Evolutionary conservation across 2,797 vertebrate species (phyloP).

Genomic region (Lophius americanus): DNA sequence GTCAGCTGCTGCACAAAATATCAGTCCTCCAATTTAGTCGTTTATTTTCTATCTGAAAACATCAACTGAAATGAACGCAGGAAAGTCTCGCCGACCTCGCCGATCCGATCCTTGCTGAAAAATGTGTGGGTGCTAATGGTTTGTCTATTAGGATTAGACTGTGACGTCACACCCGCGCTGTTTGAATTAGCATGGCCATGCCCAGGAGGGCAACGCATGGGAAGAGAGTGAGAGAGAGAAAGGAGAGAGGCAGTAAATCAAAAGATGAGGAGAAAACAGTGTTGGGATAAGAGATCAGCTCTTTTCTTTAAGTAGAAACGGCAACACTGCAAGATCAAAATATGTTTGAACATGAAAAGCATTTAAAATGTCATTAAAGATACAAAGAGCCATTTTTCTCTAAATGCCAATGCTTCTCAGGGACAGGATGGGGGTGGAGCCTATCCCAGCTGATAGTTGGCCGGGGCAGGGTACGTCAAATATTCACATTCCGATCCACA

Average conservation of each 20-base stretch:
- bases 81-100: conserved; percentile 21
- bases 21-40: conserved; percentile 52
- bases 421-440: no score
- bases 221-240: conserved; percentile 18
- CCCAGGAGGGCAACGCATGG: conserved; percentile 31
- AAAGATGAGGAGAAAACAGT: conserved; percentile 28
- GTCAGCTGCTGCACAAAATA: conserved; percentile 66
- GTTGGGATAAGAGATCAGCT: background rate
- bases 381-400: no score
- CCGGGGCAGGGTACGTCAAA: no score
- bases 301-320: background rate
- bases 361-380: no score
- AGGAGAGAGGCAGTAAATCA: conserved; percentile 13
- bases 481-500: no score
- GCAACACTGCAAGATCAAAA: background rate
- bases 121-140: conserved; percentile 47
- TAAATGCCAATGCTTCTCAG: no score
- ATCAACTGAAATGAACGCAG: conserved; percentile 40
- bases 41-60: conserved; percentile 52
- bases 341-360: background rate
- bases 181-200: conserved; percentile 49
- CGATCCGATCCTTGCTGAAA: conserved; percentile 30
- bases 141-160: conserved; percentile 43
- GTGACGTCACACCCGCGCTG: conserved; percentile 50
- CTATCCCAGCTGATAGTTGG: no score